Conservation (phyloP, 2,797 vertebrate genomes). For the Tragopan temminckii region DNA sequence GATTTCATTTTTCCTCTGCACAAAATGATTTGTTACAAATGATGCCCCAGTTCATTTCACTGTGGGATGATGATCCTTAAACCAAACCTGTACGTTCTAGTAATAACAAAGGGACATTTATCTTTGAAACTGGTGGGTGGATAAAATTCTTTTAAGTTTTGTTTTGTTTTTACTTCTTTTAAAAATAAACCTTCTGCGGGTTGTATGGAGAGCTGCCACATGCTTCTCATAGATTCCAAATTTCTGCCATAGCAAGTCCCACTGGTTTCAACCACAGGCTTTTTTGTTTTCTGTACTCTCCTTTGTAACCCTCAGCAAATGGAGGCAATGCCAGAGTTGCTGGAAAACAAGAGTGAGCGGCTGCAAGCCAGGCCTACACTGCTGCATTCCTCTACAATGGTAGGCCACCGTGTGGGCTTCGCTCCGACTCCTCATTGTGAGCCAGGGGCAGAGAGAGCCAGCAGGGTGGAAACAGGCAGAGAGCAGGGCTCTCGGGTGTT, state of each 20-base stretch:
- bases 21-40: background rate
- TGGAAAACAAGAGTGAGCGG: constrained; percentile 73
- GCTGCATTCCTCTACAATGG: constrained; percentile 82
- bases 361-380: constrained; percentile 84
- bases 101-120: constrained; percentile 87
- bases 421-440: background rate
- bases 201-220: constrained; percentile 84
- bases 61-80: constrained; percentile 42
- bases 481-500: background rate
- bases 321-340: constrained; percentile 44
- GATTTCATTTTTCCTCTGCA: background rate
- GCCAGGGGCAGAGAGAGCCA: background rate
- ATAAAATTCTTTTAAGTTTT: constrained; percentile 77
- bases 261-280: constrained; percentile 79
- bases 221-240: constrained; percentile 87
- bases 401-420: constrained; percentile 53
- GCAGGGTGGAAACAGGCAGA: background rate
- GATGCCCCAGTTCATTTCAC: background rate
- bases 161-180: background rate
- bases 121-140: constrained; percentile 83
- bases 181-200: constrained; percentile 75
- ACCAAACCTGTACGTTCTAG: constrained; percentile 80
- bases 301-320: constrained; percentile 60
- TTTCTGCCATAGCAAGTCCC: constrained; percentile 90
- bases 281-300: constrained; percentile 84